Conservation (phyloP, 2,113 vertebrate species). For the Oreochromis spilurus region DNA sequence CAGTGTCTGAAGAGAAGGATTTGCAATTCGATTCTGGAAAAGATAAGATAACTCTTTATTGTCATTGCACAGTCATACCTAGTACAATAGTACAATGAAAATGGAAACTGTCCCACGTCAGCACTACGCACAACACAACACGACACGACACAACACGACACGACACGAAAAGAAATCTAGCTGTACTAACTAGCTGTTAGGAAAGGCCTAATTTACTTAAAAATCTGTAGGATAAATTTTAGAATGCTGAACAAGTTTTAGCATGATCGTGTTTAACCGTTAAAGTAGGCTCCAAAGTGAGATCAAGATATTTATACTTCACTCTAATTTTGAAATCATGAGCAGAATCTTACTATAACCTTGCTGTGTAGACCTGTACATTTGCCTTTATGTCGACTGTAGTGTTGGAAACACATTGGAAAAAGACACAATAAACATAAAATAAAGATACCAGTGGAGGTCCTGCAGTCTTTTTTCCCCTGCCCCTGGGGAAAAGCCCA, state of each 20-base stretch:
- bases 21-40: neutral
- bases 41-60: neutral
- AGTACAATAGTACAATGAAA: neutral
- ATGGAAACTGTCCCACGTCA: neutral
- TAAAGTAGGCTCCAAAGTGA: neutral
- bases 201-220: neutral
- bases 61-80: neutral
- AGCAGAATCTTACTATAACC: neutral
- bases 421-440: neutral
- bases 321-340: neutral
- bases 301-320: neutral
- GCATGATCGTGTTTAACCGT: accelerated
- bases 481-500: neutral
- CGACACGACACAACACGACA: neutral
- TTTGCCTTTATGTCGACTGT: neutral
- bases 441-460: neutral
- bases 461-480: neutral
- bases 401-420: neutral
- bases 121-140: neutral
- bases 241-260: neutral
- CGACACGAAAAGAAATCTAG: neutral
- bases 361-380: neutral
- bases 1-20: neutral
- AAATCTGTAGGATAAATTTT: neutral
- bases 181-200: neutral